Conservation (phyloP, 2,797 vertebrate genomes). For the Cirrhinus molitorella region DNA sequence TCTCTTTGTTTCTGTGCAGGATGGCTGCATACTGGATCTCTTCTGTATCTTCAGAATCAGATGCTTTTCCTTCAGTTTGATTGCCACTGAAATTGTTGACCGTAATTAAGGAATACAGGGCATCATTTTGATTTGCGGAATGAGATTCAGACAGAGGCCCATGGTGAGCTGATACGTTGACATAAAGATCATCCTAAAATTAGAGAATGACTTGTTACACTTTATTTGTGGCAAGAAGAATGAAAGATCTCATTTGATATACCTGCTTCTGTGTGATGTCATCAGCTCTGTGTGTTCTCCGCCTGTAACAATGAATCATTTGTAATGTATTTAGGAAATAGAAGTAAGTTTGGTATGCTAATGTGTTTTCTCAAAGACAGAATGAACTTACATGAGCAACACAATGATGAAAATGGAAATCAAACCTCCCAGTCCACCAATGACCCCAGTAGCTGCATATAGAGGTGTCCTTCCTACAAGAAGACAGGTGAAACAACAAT, state of each 20-base stretch:
- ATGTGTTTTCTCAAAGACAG: not conserved
- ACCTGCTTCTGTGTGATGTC: not conserved
- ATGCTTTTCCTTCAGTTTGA: not conserved
- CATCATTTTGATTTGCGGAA: not conserved
- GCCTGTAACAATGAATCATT: not conserved
- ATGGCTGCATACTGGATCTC: slow-evolving; percentile 10
- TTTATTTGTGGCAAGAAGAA: not conserved
- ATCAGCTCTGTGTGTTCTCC: not conserved
- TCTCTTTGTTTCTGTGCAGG: not conserved
- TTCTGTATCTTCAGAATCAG: slow-evolving; percentile 7
- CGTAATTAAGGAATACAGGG: not conserved
- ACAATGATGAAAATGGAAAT: slow-evolving; percentile 3
- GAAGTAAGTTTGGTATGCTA: not conserved
- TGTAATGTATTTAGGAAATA: not conserved
- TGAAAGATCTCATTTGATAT: not conserved
- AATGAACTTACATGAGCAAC: slow-evolving; percentile 12
- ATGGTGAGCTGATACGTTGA: not conserved
- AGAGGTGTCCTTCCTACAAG: not conserved
- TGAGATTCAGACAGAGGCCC: not conserved
- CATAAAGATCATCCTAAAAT: slow-evolving; percentile 13
- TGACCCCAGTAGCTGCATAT: not conserved
- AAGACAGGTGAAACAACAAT: not conserved
- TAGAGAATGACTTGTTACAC: not conserved
- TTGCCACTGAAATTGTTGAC: not conserved
- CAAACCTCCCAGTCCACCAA: slow-evolving; percentile 3